Evolutionary conservation across 2,113 vertebrate species (phyloP), one percentile per base, ranked within the genome.

Genomic region (Xiphophorus maculatus): DNA sequence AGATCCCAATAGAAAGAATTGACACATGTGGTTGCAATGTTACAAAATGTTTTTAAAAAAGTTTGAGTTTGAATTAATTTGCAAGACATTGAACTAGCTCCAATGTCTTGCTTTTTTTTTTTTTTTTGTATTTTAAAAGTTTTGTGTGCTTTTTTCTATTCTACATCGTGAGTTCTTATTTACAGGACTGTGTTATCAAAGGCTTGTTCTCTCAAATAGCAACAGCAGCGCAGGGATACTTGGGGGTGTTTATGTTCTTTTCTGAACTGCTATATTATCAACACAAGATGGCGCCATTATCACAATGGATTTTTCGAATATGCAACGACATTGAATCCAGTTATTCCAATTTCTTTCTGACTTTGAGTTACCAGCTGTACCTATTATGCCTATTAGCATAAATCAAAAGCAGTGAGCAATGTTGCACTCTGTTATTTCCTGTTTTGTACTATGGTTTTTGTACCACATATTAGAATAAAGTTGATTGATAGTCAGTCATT

Each of bases 281-380:
- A 68, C 94, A 90, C 89, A 62, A 40, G 93, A 74, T 85, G 92
- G 90, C 77, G 58, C 30, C 67, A 76, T 87, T 85, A 82, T 77
- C 82, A 70, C 76, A 68, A 35, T 28, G 75, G 32, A 66, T 3
- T 73, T 73, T 70, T 73, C 7, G 28, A 15, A 48, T 27, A 4
- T 11, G 1, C 22, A 3, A 17, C 4, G 17, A 37, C 6, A 22
- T 22, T 8, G 48, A 0, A 51, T 7, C 48, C 19, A 51, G 15
- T 51, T 51, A 22, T 51, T 42, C 13, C 40, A 42, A 4, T 25
- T 58, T 25, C 19, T 58, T 64, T 32, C 30, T 19, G 15, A 15
- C 17, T 63, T 63, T 14, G 2, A 29, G 61, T 63, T 17, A 63
- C 61, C 14, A 63, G 28, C 30, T 19, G 28, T 8, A 63, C 62